Evolutionary conservation across 2,797 vertebrate species (phyloP), one percentile per base, ranked within the genome.

Genomic region (Lepidocolaptes lacrymiger): DNA sequence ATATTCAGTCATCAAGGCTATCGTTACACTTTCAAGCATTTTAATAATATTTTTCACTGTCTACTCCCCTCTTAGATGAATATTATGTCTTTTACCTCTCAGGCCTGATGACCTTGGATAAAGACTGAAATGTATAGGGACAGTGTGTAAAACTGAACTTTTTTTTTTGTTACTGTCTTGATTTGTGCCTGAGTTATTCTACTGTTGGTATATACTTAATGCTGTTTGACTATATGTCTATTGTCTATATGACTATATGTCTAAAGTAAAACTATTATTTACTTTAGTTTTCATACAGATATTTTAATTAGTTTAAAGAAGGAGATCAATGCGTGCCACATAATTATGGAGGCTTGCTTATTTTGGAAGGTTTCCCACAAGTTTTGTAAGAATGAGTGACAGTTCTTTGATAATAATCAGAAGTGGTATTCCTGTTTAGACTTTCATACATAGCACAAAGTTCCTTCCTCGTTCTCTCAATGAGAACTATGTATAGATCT

Each of bases 1-100:
- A 51, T 78, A 86, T 75, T 87, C 82, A 76, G 55, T 83, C 59
- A 95, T 89, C 91, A 91, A 90, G 62, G 64, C 24, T 94, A 85
- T 76, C 14, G 1, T 73, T 96, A 72, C 78, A 76, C 37, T 90
- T 96, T 24, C 19, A 89, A 93, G 75, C 9, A 84, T 72, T 83
- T 91, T 39, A 85, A 67, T 63, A 89, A 32, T 46, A 62, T 81
- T 68, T 89, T 88, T 78, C 30, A 85, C 39, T 46, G 26, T 55
- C 71, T 85, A 23, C 92, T 91, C 87, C 88, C 61, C 23, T 79
- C 30, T n/a, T 44, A 67, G n/a, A 36, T 68, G 43, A 87, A 74
- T 83, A 85, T 74, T 75, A 26, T 51, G 23, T 37, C 12, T 51
- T 88, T 77, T 58, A 52, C 3, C 15, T 75, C 20, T 30, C 16